Evolutionary conservation across 2,888 invertebrate species (phyloP), one percentile per base, ranked within the genome.

Genomic region (Cryptosula pallasiana): DNA sequence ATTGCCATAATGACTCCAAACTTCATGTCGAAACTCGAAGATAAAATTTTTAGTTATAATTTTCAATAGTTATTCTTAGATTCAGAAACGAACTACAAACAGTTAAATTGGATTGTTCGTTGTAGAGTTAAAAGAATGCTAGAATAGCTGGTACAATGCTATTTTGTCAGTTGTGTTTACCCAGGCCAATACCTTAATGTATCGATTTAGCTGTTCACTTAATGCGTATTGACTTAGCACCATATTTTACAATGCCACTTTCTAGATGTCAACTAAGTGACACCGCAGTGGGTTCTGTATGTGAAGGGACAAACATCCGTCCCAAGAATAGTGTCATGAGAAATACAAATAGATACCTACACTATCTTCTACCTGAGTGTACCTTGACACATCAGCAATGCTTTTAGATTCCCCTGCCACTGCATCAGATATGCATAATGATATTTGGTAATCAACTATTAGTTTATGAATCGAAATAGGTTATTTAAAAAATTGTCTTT

Each of bases 201-300:
- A 63, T 63, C 63, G 63, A 63, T 34, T 63, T 63, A 32, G 34
- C 32, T 63, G 63, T 63, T 63, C 63, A 63, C 16, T 34, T 63
- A 63, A 63, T 63, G 63, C 29, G 25, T 63, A 32, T 63, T 63
- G 25, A 63, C 63, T 32, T 63, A 25, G 34, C 13, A 45, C 13
- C 27, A 63, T 27, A 29, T 32, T 63, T 63, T 27, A 63, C 63
- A 63, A 63, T 32, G 34, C 32, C 63, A 63, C 63, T 63, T 32
- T 32, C 29, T 25, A 63, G 32, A 27, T 63, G 63, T 63, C 63
- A 63, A 63, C 20, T 13, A 32, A 63, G 63, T 63, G 63, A 63
- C 63, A 63, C 63, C 63, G 27, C 63, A 32, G 63, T 25, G 16
- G 27, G 20, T 45, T 45, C 45, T 20, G 45, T 13, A 5, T 20